Evolutionary conservation across 2,888 invertebrate species (phyloP), one percentile per base, ranked within the genome.

Genomic region (Muschampia plurimacula): DNA sequence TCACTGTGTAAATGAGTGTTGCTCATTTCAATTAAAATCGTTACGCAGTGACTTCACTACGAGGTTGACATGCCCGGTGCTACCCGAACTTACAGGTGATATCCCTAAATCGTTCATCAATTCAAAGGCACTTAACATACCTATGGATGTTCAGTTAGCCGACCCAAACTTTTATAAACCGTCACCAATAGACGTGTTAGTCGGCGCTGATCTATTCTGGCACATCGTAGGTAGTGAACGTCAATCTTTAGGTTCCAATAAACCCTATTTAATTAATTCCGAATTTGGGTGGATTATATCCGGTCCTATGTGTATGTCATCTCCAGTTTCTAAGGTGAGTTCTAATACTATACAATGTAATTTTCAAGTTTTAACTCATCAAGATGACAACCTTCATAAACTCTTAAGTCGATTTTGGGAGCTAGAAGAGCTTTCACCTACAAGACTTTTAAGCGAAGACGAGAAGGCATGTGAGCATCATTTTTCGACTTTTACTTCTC

Each of bases 401-500:
- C 36, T 46, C 4, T 59, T 71, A 32, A 71, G 46, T 66, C 66
- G 66, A 22, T 72, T 72, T 62, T 72, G 67, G 72, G 67, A 72
- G 28, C 28, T 67, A 72, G 67, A 72, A 67, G 62, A 67, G 22
- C 10, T 67, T 49, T n/a, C 67, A 41, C 59, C 39, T 15, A 63
- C 15, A 7, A 52, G 3, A 46, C 41, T 46, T 44, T 12, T 65
- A 59, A 71, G 60, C 32, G 66, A 74, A 39, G 60, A 68, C 12
- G 76, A 75, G 60, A 74, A 69, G 64, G 28, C 32, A 41, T 75
- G 74, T 57, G 74, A 77, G 36, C 44, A 60, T 55, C 75, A 74
- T 46, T 75, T 77, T 66, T 22, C 64, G 13, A 41, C 55, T 15
- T 52, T 67, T 46, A 74, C 75, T 3, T 36, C 28, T 15, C 73